Evolutionary conservation across 2,113 vertebrate genomes (phyloP).

Genomic region (Dascyllus trimaculatus): DNA sequence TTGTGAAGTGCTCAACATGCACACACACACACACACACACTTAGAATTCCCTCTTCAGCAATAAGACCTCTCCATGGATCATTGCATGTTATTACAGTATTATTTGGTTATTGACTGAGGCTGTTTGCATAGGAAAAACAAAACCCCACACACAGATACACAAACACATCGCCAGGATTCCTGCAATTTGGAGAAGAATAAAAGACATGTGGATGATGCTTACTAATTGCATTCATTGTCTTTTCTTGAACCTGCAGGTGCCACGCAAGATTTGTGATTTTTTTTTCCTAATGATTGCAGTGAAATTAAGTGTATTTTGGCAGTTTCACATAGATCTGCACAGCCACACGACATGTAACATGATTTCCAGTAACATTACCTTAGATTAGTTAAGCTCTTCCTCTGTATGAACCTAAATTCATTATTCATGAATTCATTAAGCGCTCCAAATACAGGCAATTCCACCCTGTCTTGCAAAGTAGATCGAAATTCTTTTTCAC

Average conservation of each 20-base stretch:
- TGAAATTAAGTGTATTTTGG: not conserved
- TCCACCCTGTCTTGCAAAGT: slow-evolving; percentile 25
- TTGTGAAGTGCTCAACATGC: slow-evolving; percentile 26
- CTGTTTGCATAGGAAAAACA: slow-evolving; percentile 30
- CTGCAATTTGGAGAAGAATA: not conserved
- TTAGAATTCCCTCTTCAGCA: slow-evolving; percentile 51
- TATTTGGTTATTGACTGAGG: slow-evolving; percentile 53
- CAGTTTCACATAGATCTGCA: too few relatives aligned
- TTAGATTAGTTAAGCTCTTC: not conserved
- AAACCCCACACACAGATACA: not conserved
- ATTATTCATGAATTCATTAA: slow-evolving; percentile 55
- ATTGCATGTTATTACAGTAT: slow-evolving; percentile 50
- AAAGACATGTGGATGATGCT: not conserved
- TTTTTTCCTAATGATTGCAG: not conserved
- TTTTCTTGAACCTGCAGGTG: too few relatives aligned
- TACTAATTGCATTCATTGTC: too few relatives aligned
- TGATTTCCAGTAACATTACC: slow-evolving; percentile 8
- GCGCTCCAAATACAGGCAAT: slow-evolving; percentile 44
- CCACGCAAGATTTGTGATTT: not conserved
- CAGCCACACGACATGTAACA: not conserved
- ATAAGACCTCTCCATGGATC: slow-evolving; percentile 56
- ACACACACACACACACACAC: slow-evolving; percentile 15
- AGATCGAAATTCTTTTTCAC: slow-evolving; percentile 14
- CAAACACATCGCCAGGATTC: not conserved
- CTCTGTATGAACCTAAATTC: slow-evolving; percentile 6